These are phyloP conservation scores for Pomatorhinus ruficollis DNA, from an alignment of 2,113 vertebrate species.

Conservation along the genomic window DNA sequence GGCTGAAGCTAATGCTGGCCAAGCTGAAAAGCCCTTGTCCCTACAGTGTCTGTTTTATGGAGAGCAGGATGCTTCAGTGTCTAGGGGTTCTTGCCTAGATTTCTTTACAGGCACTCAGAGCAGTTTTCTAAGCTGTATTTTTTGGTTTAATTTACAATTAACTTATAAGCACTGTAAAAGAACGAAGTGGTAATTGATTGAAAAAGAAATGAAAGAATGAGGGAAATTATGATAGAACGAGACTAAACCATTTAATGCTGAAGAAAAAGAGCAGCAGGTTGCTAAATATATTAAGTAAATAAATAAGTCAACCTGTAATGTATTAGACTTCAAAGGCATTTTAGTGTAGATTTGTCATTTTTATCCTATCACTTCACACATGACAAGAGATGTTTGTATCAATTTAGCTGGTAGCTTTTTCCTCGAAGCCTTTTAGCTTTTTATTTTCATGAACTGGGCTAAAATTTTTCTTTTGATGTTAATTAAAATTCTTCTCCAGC, in stretches of 20 bases:
- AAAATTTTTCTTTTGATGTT: slow-evolving; percentile 37
- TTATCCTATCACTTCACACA: background rate
- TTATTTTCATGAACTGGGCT: background rate
- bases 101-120: background rate
- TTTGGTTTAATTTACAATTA: background rate
- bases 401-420: background rate
- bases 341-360: background rate
- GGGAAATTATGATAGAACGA: background rate
- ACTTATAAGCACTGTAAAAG: background rate
- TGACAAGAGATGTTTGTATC: background rate
- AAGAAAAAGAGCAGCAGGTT: slow-evolving; percentile 1
- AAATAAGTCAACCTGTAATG: background rate
- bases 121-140: background rate
- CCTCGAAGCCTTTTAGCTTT: background rate
- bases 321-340: slow-evolving; percentile 13
- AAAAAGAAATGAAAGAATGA: background rate
- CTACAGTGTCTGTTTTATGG: background rate
- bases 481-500: slow-evolving; percentile 58
- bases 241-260: background rate
- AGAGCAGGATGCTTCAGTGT: background rate
- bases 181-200: background rate
- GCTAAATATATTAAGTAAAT: background rate
- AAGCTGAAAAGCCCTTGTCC: background rate
- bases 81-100: background rate
- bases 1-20: background rate